Percentiles rank a stretch among this genome's conserved stretches.
Evolutionary conservation across 2,797 vertebrate genomes (phyloP).

Genomic region (Eremophila alpestris): DNA sequence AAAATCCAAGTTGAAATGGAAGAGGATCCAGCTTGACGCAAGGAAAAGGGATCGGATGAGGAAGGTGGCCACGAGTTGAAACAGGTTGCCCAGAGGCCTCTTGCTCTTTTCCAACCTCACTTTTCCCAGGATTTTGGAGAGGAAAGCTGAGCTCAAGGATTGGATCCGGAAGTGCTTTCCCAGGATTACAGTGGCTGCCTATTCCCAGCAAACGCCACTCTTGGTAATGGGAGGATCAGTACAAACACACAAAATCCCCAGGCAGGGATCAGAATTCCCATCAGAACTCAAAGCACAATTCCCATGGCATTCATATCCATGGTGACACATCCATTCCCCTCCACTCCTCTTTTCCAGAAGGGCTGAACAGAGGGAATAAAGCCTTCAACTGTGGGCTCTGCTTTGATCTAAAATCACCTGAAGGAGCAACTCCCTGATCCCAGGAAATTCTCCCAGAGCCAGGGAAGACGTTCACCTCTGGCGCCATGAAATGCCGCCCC

Average conservation of each 20-base stretch:
- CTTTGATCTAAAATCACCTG: not conserved
- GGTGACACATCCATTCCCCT: not conserved
- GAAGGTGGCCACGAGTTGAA: accelerated
- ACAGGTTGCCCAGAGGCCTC: not conserved
- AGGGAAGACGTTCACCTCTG: not conserved
- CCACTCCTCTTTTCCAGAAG: not conserved
- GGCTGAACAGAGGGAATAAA: not conserved
- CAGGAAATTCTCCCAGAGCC: not conserved
- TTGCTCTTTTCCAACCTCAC: not conserved
- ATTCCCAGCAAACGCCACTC: not conserved
- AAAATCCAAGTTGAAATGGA: not conserved
- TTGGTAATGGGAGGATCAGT: not conserved
- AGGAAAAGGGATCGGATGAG: not conserved
- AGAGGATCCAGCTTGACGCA: not conserved
- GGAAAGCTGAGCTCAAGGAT: not conserved
- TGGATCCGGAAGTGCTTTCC: not conserved
- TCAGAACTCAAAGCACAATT: not conserved
- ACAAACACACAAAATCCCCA: not conserved
- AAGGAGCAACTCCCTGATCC: not conserved
- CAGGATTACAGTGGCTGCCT: not conserved
- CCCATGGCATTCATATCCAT: accelerated
- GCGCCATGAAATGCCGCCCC: not conserved
- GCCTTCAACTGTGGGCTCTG: not conserved
- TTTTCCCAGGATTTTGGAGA: not conserved
- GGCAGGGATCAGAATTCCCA: not conserved